Evolutionary conservation across 2,888 invertebrate genomes (phyloP), one percentile per base, ranked within the genome.

Genomic region (Drosophila affinis): DNA sequence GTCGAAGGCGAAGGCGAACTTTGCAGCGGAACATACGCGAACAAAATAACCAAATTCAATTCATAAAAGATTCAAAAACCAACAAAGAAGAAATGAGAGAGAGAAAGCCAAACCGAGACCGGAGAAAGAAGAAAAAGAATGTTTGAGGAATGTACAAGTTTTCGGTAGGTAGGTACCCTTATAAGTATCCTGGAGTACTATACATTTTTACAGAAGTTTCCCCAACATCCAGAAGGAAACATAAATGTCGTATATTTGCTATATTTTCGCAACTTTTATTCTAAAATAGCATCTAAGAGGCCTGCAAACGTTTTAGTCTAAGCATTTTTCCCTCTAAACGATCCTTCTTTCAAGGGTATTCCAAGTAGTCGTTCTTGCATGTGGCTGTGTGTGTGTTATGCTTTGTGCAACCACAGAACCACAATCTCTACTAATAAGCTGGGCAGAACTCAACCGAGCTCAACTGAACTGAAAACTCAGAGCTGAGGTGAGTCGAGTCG

Each of bases 21-120:
- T 79, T 83, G 88, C 72, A 83, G 70, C 86, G 76, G 76, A 88
- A 79, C 87, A 84, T 84, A 88, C 83, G 83, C 83, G 88, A 78
- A 80, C 77, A 76, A 84, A 83, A 84, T 88, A 88, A 82, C 83
- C 87, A 86, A 88, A 84, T 84, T 86, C 87, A 88, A 88, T 82
- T 84, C 88, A 83, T 83, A 79, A 88, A 88, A 83, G 83, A 88
- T 88, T 88, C 75, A 88, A 73, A 72, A 78, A 78, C 74, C 74
- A 75, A 75, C 74, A 73, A 74, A 65, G 63, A 64, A 63, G 56
- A 58, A 51, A 39, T 48, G 56, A 58, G 34, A 39, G 56, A 32
- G 54, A 34, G 54, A 46, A 45, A 53, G 49, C 45, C 34, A 46
- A 65, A 46, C 24, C 34, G 47, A 59, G 21, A 45, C 44, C 52